A percentile compares a stretch with the other conserved stretches of the same genome.
These are phyloP conservation scores for Thaumetopoea pityocampa DNA, from an alignment of 1,140 invertebrate species.

Conservation along the genomic window DNA sequence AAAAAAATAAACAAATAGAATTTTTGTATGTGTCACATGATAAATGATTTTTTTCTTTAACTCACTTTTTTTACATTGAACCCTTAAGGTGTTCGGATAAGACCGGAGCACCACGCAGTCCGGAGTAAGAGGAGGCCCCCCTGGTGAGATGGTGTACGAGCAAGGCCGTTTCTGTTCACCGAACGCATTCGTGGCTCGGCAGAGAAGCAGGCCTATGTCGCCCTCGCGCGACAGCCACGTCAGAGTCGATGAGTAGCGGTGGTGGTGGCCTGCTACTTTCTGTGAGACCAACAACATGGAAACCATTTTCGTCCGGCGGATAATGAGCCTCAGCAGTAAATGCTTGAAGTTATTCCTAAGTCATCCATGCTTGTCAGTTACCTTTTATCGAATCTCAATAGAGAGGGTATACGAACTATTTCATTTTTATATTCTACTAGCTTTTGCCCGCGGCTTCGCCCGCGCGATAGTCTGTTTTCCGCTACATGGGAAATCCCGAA, in stretches of 20 bases:
- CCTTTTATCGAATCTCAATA: no score
- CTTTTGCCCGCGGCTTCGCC: no score
- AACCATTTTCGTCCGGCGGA: no score
- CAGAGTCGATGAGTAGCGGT: constrained; percentile 49
- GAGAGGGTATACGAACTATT: no score
- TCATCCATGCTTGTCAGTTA: no score
- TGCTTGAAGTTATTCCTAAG: no score
- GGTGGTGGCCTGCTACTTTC: constrained; percentile 40
- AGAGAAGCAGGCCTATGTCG: constrained; percentile 44
- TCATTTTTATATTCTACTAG: no score
- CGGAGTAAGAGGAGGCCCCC: constrained; percentile 38
- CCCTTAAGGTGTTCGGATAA: constrained; percentile 31
- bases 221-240: constrained; percentile 47
- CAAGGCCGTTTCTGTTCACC: constrained; percentile 57
- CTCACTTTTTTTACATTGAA: constrained; percentile 55
- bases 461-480: no score
- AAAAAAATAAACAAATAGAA: not conserved
- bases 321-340: no score
- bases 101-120: constrained; percentile 40
- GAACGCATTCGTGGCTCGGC: constrained; percentile 50
- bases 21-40: not conserved
- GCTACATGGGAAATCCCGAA: no score
- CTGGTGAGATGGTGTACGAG: constrained; percentile 34
- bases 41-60: not conserved
- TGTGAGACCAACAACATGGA: constrained; percentile 25